Conservation (phyloP, 2,888 invertebrate genomes). For the Drosophila anomalata region DNA sequence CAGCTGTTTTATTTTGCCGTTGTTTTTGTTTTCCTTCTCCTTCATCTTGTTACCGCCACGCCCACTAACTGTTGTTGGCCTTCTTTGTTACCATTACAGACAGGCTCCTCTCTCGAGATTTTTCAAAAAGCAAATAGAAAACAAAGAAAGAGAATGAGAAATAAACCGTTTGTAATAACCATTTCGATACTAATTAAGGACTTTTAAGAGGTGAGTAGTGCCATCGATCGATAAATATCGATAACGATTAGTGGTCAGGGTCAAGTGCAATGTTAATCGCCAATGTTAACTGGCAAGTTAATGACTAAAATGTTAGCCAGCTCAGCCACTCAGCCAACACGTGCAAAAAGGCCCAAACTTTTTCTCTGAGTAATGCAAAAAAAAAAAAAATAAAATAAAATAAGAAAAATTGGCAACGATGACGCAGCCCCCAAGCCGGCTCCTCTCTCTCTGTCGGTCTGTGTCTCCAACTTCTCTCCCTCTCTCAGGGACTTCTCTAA, state of each 20-base stretch:
- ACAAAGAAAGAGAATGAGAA: background rate
- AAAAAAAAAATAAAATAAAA: slow-evolving; percentile 8
- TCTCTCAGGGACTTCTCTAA: background rate
- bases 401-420: slow-evolving; percentile 16
- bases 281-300: slow-evolving; percentile 1
- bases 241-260: slow-evolving; percentile 16
- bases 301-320: slow-evolving; percentile 12
- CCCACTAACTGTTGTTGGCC: slow-evolving; percentile 15
- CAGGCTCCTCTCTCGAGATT: slow-evolving; percentile 56
- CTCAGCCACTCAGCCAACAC: slow-evolving; percentile 18
- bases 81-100: slow-evolving; percentile 41
- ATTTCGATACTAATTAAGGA: slow-evolving; percentile 64
- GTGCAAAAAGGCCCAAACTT: slow-evolving; percentile 12
- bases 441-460: background rate
- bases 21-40: background rate
- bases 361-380: slow-evolving; percentile 26
- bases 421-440: slow-evolving; percentile 34
- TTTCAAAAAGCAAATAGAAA: slow-evolving; percentile 13
- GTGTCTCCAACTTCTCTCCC: slow-evolving; percentile 3
- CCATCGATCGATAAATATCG: slow-evolving; percentile 14
- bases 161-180: slow-evolving; percentile 5
- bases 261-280: slow-evolving; percentile 35
- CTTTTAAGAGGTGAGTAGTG: slow-evolving; percentile 68
- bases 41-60: slow-evolving; percentile 1
- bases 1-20: slow-evolving; percentile 24